Evolutionary conservation across 2,888 invertebrate species (phyloP).

Genomic region (Anthophora plumipes): DNA sequence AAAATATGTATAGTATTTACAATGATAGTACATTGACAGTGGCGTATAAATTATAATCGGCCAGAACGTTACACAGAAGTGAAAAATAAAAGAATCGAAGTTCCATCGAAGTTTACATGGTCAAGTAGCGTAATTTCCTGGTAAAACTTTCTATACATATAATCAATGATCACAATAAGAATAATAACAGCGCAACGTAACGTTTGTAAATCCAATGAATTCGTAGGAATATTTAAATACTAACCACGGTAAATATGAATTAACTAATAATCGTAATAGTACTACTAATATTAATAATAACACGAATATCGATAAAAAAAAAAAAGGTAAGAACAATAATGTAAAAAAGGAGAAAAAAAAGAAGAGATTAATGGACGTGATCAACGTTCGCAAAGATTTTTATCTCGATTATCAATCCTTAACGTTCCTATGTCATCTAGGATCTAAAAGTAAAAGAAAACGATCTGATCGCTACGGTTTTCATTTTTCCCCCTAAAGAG

Average conservation of each 20-base stretch:
- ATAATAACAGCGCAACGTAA: constrained; percentile 56
- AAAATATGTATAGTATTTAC: constrained; percentile 82
- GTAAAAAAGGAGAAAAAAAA: constrained; percentile 44
- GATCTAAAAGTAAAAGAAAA: constrained; percentile 51
- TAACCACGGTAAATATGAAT: constrained; percentile 39
- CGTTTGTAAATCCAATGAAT: constrained; percentile 26
- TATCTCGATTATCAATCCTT: constrained; percentile 54
- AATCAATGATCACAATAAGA: constrained; percentile 58
- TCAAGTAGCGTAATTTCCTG: constrained; percentile 47
- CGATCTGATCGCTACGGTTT: constrained; percentile 58
- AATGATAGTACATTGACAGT: constrained; percentile 74
- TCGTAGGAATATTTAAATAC: constrained; percentile 59
- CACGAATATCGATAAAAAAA: constrained; percentile 56
- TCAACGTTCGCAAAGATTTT: constrained; percentile 46
- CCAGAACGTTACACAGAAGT: constrained; percentile 49
- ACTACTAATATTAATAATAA: constrained; percentile 37
- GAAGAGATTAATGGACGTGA: constrained; percentile 11
- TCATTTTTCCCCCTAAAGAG: constrained; percentile 39
- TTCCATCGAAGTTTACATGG: constrained; percentile 40
- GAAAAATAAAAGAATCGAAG: constrained; percentile 47
- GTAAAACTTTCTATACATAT: constrained; percentile 50
- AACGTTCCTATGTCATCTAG: constrained; percentile 54
- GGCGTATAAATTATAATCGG: constrained; percentile 70
- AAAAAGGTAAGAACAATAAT: constrained; percentile 24
- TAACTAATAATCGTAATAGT: neutral